These are phyloP conservation scores for Busseola fusca DNA, from an alignment of 2,888 invertebrate species.

Conservation along the genomic window DNA sequence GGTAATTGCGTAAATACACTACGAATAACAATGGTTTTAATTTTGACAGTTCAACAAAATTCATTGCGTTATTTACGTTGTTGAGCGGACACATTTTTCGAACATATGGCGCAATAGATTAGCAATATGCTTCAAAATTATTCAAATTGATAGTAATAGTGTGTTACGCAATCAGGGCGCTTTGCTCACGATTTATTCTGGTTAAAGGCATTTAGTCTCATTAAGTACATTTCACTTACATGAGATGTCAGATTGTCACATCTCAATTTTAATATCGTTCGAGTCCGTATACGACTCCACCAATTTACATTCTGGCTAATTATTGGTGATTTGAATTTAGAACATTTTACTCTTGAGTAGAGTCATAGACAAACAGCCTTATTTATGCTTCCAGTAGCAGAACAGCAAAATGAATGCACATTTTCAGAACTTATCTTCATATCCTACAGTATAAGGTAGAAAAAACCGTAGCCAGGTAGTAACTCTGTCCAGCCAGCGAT, in stretches of 20 bases:
- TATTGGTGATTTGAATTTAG: background rate
- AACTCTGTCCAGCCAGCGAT: constrained; percentile 15
- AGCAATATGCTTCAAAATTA: no score
- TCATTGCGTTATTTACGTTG: no score
- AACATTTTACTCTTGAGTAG: background rate
- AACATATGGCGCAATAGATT: no score
- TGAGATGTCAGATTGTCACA: background rate
- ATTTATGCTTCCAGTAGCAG: background rate
- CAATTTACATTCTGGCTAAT: background rate
- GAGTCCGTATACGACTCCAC: background rate
- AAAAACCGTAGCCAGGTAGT: constrained; percentile 9
- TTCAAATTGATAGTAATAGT: no score
- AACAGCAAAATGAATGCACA: background rate
- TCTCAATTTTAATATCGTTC: background rate
- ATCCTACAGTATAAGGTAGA: background rate
- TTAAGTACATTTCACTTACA: no score
- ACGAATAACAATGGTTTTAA: no score
- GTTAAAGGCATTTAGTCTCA: no score
- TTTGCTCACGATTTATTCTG: no score
- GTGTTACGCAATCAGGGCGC: no score
- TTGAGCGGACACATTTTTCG: no score
- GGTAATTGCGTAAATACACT: no score
- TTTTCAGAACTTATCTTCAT: constrained; percentile 14
- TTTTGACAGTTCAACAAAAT: no score
- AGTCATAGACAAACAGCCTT: background rate